Conservation (phyloP, 1,140 invertebrate species). For the Ridgeia piscesae region DNA sequence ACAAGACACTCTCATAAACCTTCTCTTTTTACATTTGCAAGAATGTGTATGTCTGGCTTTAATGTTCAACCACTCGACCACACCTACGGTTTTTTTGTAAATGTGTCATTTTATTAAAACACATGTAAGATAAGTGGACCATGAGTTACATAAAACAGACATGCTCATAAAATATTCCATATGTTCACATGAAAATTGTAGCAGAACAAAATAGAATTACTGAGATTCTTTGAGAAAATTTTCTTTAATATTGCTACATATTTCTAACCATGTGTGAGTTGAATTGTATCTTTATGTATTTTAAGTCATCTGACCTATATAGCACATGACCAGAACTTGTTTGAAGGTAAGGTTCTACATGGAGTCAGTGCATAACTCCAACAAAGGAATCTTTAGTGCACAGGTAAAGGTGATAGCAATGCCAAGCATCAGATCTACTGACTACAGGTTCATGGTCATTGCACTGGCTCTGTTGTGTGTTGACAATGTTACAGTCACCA, state of each 20-base stretch:
- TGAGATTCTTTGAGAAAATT: too few relatives aligned
- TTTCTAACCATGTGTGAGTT: not conserved
- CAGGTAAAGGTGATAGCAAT: not conserved
- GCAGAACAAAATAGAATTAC: too few relatives aligned
- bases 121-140: too few relatives aligned
- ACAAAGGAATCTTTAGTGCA: not conserved
- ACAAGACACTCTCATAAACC: not conserved
- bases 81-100: too few relatives aligned
- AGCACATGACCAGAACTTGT: not conserved
- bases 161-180: too few relatives aligned
- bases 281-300: not conserved
- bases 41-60: not conserved
- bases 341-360: not conserved
- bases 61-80: too few relatives aligned
- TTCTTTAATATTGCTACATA: not conserved
- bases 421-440: not conserved
- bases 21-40: not conserved
- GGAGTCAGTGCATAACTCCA: not conserved
- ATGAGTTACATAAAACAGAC: too few relatives aligned
- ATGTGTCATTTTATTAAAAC: too few relatives aligned
- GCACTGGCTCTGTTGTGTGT: not conserved
- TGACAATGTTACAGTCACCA: not conserved
- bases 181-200: too few relatives aligned
- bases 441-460: too few relatives aligned
- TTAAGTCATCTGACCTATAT: not conserved